Percentiles rank a stretch among this genome's conserved stretches.
Evolutionary conservation across 2,797 vertebrate species (phyloP).

Genomic region (Nyctalus aviator): DNA sequence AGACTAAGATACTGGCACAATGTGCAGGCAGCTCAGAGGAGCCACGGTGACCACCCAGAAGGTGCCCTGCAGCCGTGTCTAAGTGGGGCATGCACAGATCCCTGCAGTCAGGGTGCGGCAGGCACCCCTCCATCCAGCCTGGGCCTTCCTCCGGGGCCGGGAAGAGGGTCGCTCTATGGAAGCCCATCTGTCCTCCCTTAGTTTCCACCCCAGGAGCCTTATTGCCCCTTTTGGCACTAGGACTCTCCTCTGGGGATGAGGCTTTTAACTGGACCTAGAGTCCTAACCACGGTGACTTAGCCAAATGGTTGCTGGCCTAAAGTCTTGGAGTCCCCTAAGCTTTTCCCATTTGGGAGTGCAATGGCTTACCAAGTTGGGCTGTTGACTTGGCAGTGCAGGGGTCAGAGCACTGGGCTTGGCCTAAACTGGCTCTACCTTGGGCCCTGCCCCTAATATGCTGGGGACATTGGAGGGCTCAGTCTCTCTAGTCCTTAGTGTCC

Average conservation of each 20-base stretch:
- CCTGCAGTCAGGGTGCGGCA: background rate
- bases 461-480: rapidly evolving
- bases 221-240: background rate
- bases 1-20: background rate
- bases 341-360: too few relatives aligned
- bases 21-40: background rate
- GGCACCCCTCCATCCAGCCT: rapidly evolving
- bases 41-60: background rate
- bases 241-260: background rate
- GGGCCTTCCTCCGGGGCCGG: background rate
- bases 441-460: background rate
- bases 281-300: background rate
- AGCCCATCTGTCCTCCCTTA: background rate
- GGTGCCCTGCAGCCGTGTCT: background rate
- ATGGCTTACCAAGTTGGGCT: background rate
- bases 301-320: background rate
- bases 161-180: background rate
- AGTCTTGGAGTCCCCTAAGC: background rate
- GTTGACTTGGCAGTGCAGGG: background rate
- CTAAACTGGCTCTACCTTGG: background rate
- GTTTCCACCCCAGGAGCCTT: background rate
- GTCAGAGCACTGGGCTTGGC: background rate
- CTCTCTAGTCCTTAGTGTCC: background rate
- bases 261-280: background rate
- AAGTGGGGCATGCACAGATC: background rate